These are phyloP conservation scores for Nomada lathburiana DNA, from an alignment of 2,888 invertebrate species.

Conservation along the genomic window DNA sequence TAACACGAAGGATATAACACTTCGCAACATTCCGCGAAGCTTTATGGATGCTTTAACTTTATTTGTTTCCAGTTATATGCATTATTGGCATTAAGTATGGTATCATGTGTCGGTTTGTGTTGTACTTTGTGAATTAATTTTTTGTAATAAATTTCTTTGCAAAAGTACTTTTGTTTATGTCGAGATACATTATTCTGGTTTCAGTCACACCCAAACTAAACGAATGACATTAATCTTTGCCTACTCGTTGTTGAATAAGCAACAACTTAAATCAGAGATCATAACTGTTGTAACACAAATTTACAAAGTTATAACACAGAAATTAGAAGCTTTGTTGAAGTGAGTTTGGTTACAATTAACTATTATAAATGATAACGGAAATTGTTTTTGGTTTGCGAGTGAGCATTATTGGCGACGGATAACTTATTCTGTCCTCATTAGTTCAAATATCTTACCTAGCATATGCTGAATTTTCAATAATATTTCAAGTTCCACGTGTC, in stretches of 20 bases:
- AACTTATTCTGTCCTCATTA: too few relatives aligned
- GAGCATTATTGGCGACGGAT: too few relatives aligned
- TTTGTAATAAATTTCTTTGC: conserved; percentile 9
- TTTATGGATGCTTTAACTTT: conserved; percentile 26
- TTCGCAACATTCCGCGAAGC: conserved; percentile 32
- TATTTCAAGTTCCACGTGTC: too few relatives aligned
- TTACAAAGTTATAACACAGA: too few relatives aligned
- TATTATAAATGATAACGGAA: too few relatives aligned
- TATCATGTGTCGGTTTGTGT: conserved; percentile 28
- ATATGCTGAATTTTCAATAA: too few relatives aligned
- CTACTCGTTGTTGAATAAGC: conserved; percentile 12
- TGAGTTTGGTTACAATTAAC: too few relatives aligned
- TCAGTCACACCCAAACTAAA: conserved; percentile 31
- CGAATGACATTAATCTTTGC: conserved; percentile 26
- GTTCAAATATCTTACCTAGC: too few relatives aligned
- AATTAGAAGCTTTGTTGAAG: too few relatives aligned
- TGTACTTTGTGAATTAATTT: conserved; percentile 13
- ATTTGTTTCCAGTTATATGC: conserved; percentile 34
- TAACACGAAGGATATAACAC: conserved; percentile 49
- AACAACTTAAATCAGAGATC: neutral
- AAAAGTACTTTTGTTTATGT: conserved; percentile 12
- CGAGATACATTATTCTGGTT: conserved; percentile 17
- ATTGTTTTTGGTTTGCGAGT: too few relatives aligned
- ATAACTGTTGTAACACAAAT: too few relatives aligned
- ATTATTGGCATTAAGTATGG: conserved; percentile 51